These are phyloP conservation scores for human DNA, from an alignment of 2,113 vertebrate genomes.

Conservation along the genomic window GRCh38 chr6:3618001-3618500, in stretches of 20 bases:
- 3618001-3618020: no score
- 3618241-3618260: no score
- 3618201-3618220: accelerated
- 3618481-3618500: no score
- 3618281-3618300: not conserved
- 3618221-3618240: no score
- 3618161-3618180: not conserved
- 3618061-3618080: not conserved
- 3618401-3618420: not conserved
- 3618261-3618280: not conserved
- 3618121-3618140: not conserved
- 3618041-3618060: not conserved
- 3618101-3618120: not conserved
- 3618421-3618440: no score
- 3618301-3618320: not conserved
- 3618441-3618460: no score
- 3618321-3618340: not conserved
- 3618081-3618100: not conserved
- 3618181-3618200: no score
- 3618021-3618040: accelerated
- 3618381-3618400: not conserved
- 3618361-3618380: not conserved
- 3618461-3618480: no score
- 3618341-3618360: not conserved
- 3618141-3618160: not conserved